phyloP scores from a whole-genome alignment of 2,888 invertebrate genomes.

The Dryobota labecula region DNA sequence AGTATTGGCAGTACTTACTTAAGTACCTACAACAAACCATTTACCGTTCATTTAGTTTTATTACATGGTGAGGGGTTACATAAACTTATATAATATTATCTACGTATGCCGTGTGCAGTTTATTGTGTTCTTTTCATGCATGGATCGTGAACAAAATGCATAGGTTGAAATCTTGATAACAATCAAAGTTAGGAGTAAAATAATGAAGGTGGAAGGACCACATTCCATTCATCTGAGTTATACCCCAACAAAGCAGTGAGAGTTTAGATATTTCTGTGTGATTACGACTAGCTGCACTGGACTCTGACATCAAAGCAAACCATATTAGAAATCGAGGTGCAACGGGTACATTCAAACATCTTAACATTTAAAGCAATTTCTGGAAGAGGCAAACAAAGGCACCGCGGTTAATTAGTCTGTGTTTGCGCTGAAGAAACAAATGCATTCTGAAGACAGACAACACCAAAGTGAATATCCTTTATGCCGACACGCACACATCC shows the following conservation, averaged over 20 bases:
- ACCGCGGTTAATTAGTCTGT: slow-evolving; percentile 84
- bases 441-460: slow-evolving; percentile 76
- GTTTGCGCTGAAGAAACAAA: slow-evolving; percentile 82
- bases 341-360: slow-evolving; percentile 70
- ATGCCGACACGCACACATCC: slow-evolving; percentile 72
- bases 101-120: slow-evolving; percentile 37
- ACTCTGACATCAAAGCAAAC: slow-evolving; percentile 72
- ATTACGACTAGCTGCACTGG: slow-evolving; percentile 66
- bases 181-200: slow-evolving; percentile 63
- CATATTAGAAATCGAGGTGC: slow-evolving; percentile 71
- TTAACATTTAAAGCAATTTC: slow-evolving; percentile 78
- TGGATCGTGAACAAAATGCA: slow-evolving; percentile 48
- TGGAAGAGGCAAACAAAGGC: slow-evolving; percentile 83
- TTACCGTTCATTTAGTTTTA: slow-evolving; percentile 54
- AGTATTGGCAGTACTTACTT: slow-evolving; percentile 32
- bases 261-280: slow-evolving; percentile 67
- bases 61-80: slow-evolving; percentile 45
- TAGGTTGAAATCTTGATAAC: slow-evolving; percentile 59
- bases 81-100: slow-evolving; percentile 38
- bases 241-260: slow-evolving; percentile 65
- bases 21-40: slow-evolving; percentile 46
- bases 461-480: slow-evolving; percentile 66
- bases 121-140: slow-evolving; percentile 43
- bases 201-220: slow-evolving; percentile 67
- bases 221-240: slow-evolving; percentile 72